phyloP scores from a whole-genome alignment of 2,888 invertebrate species.

The Epinotia brunnichana region DNA sequence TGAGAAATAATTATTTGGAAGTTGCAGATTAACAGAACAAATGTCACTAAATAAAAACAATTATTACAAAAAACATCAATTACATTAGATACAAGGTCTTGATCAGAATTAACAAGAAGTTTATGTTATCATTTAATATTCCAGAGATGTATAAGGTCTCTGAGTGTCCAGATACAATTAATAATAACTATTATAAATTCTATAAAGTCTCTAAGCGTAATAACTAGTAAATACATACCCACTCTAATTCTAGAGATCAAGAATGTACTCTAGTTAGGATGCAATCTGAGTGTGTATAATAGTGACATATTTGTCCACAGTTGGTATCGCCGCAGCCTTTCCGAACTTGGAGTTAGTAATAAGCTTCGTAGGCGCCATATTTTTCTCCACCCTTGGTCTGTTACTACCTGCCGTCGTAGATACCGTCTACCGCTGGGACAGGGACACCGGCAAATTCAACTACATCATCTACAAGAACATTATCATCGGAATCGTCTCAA shows the following conservation, averaged over 20 bases:
- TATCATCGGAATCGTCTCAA: conserved; percentile 64
- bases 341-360: conserved; percentile 94
- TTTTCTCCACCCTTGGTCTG: conserved; percentile 89
- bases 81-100: too few relatives aligned
- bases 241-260: not conserved
- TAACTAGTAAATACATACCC: not conserved
- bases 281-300: not conserved
- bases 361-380: conserved; percentile 92
- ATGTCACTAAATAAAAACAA: too few relatives aligned
- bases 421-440: conserved; percentile 87
- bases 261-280: not conserved
- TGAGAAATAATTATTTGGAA: too few relatives aligned
- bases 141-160: too few relatives aligned
- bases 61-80: too few relatives aligned
- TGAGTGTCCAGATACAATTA: too few relatives aligned
- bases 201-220: too few relatives aligned
- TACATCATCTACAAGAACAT: conserved; percentile 88
- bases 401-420: conserved; percentile 89
- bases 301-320: conserved; percentile 66
- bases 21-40: too few relatives aligned
- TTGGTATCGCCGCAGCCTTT: conserved; percentile 89
- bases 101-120: too few relatives aligned
- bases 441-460: conserved; percentile 85
- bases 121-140: too few relatives aligned
- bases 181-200: too few relatives aligned